Evolutionary conservation across 2,113 vertebrate genomes (phyloP).

Genomic region (Phasianus colchicus): DNA sequence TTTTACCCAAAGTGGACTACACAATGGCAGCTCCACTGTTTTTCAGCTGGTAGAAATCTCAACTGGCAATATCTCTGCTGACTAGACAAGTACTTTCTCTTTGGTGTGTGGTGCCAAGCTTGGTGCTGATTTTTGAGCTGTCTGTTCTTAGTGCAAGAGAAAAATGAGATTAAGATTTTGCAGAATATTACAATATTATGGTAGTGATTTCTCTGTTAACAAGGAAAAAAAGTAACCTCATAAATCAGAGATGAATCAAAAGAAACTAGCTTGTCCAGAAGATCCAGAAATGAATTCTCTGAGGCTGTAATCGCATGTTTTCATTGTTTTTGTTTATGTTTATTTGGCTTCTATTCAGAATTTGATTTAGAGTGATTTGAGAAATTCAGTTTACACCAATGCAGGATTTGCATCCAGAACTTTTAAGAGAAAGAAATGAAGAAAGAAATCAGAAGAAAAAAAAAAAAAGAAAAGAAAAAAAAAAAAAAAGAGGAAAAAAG

Average conservation of each 20-base stretch:
- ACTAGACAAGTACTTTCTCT: not conserved
- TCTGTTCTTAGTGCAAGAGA: not conserved
- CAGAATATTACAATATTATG: not conserved
- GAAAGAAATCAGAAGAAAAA: not conserved
- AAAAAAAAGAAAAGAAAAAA: too few relatives aligned
- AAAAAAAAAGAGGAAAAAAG: not conserved
- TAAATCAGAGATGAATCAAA: not conserved
- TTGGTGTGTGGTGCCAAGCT: not conserved
- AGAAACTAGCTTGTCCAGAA: not conserved
- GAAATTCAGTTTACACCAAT: not conserved
- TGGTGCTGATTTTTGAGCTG: not conserved
- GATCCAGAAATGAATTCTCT: not conserved
- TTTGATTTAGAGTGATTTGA: not conserved
- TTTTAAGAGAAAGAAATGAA: not conserved
- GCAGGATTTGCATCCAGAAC: not conserved
- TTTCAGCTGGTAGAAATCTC: not conserved
- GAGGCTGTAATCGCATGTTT: not conserved
- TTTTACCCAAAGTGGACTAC: not conserved
- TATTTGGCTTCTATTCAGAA: not conserved
- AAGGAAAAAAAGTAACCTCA: not conserved
- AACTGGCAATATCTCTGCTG: not conserved
- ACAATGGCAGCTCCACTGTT: not conserved
- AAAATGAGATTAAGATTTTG: constrained; percentile 19
- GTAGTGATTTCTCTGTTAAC: not conserved
- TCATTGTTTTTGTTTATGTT: not conserved